phyloP scores from a whole-genome alignment of 2,113 vertebrate species.

The Oncorhynchus kisutch region DNA sequence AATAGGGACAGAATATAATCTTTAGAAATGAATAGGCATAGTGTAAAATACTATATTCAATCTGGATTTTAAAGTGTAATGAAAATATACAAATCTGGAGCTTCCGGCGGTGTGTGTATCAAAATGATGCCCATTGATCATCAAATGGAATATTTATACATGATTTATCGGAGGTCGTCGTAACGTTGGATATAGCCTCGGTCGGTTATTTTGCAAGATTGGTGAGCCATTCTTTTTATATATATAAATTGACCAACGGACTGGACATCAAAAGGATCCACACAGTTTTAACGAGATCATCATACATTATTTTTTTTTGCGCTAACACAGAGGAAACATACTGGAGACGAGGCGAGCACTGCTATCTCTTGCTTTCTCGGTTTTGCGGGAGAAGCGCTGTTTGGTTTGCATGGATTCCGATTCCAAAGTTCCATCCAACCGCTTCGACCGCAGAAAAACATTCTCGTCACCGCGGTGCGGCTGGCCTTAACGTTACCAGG shows the following conservation, averaged over 20 bases:
- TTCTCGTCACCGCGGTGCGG: conserved; percentile 38
- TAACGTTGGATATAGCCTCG: background rate
- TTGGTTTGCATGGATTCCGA: conserved; percentile 41
- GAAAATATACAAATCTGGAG: background rate
- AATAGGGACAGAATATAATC: conserved; percentile 11
- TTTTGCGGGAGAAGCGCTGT: conserved; percentile 57
- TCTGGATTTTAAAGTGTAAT: too few species aligned
- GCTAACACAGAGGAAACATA: conserved; percentile 43
- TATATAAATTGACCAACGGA: background rate
- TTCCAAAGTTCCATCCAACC: conserved; percentile 34
- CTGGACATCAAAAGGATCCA: conserved; percentile 4
- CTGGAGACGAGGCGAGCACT: conserved; percentile 43
- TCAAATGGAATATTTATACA: conserved; percentile 16
- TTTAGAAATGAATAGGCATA: background rate
- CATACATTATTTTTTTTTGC: conserved; percentile 46
- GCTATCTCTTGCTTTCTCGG: conserved; percentile 24
- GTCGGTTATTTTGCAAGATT: background rate
- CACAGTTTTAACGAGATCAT: conserved; percentile 12
- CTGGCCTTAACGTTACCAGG: conserved; percentile 20
- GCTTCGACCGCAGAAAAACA: conserved; percentile 68
- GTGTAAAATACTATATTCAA: background rate
- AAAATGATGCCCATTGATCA: background rate
- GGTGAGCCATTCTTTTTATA: background rate
- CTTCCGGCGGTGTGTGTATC: background rate
- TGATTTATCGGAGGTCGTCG: conserved; percentile 6